Conservation (phyloP, 1,140 invertebrate genomes). For the Aleiodes sp. region DNA sequence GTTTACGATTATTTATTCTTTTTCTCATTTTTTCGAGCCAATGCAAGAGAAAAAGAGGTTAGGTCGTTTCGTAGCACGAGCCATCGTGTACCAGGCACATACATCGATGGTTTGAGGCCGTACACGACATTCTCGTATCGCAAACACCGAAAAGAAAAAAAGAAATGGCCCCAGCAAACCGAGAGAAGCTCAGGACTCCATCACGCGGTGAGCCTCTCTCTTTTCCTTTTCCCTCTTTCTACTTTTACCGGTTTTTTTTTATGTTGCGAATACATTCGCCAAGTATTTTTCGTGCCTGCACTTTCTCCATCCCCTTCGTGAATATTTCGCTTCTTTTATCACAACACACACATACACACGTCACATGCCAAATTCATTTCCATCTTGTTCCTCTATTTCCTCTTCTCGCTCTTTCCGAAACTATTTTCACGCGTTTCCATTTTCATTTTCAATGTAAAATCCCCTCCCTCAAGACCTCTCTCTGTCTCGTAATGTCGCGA, state of each 20-base stretch:
- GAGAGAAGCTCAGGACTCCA: slow-evolving; percentile 12
- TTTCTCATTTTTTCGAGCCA: not conserved
- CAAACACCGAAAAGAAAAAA: no score
- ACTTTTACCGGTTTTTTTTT: slow-evolving; percentile 14
- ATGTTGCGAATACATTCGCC: not conserved
- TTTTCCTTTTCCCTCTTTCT: not conserved
- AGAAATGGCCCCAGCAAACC: slow-evolving; percentile 5
- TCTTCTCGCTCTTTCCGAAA: not conserved
- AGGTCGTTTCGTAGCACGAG: slow-evolving; percentile 41
- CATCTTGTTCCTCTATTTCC: slow-evolving; percentile 3
- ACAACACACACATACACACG: not conserved
- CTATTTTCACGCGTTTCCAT: slow-evolving; percentile 9
- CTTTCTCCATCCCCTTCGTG: not conserved
- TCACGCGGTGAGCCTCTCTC: not conserved
- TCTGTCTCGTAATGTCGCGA: not conserved
- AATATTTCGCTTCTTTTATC: not conserved
- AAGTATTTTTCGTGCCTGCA: slow-evolving; percentile 25
- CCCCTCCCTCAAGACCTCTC: not conserved
- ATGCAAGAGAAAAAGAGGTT: not conserved
- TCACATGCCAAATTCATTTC: slow-evolving; percentile 22
- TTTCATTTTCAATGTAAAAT: slow-evolving; percentile 6
- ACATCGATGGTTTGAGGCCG: slow-evolving; percentile 12
- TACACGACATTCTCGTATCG: slow-evolving; percentile 25
- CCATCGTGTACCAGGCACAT: slow-evolving; percentile 46
- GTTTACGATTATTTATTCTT: no score